Conservation (phyloP, 2,888 invertebrate genomes). For the Ochropleura leucogaster region DNA sequence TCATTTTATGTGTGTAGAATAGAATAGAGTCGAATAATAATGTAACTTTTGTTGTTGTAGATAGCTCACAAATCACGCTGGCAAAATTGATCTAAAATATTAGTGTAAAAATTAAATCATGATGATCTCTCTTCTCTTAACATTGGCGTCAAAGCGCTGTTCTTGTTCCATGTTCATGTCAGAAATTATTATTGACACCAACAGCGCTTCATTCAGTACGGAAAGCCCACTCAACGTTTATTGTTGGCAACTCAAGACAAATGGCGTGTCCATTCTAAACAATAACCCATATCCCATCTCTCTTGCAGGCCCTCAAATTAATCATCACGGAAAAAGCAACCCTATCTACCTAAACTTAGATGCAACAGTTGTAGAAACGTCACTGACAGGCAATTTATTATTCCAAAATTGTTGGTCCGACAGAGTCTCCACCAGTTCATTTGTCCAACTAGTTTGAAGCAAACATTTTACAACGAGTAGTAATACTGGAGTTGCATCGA, state of each 20-base stretch:
- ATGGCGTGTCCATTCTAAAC: constrained; percentile 15
- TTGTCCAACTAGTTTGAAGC: constrained; percentile 35
- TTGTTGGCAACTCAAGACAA: constrained; percentile 28
- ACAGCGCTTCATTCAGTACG: neutral
- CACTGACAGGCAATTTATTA: constrained; percentile 35
- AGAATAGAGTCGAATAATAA: too few relatives aligned
- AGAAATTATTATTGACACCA: neutral
- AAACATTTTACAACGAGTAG: constrained; percentile 39
- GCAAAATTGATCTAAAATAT: too few relatives aligned
- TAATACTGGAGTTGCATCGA: constrained; percentile 31
- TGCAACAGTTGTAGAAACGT: constrained; percentile 37
- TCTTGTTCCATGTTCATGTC: neutral
- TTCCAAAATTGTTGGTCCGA: constrained; percentile 23
- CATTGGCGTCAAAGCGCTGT: neutral
- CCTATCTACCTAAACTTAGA: constrained; percentile 3
- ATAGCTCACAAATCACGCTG: too few relatives aligned
- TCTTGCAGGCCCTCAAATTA: constrained; percentile 29
- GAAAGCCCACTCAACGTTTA: constrained; percentile 8
- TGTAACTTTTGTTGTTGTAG: too few relatives aligned
- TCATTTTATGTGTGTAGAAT: too few relatives aligned
- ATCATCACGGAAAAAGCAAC: constrained; percentile 2
- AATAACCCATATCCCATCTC: constrained; percentile 22
- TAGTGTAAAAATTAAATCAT: too few relatives aligned
- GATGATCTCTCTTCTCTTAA: too few relatives aligned
- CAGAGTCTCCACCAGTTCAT: constrained; percentile 17